Conservation (phyloP, 2,888 invertebrate genomes). For the Peribatodes rhomboidaria region DNA sequence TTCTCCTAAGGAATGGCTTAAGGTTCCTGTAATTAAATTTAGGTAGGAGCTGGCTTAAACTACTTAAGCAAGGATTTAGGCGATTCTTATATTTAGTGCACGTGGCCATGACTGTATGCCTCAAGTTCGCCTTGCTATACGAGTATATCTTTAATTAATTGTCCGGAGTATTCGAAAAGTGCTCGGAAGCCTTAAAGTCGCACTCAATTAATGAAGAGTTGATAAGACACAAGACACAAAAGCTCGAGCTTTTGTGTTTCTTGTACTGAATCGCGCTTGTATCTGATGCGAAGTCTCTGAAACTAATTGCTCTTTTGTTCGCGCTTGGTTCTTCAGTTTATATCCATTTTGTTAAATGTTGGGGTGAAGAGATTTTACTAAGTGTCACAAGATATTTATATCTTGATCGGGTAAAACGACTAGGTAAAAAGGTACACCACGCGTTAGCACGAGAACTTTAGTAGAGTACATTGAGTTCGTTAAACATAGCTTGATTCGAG, state of each 20-base stretch:
- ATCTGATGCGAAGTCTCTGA: slow-evolving; percentile 20
- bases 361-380: slow-evolving; percentile 13
- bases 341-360: slow-evolving; percentile 7
- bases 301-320: slow-evolving; percentile 43
- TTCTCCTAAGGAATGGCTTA: too few relatives aligned
- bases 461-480: too few relatives aligned
- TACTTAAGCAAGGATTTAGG: too few relatives aligned
- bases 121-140: too few relatives aligned
- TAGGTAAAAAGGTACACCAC: neutral
- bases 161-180: too few relatives aligned
- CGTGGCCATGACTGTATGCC: too few relatives aligned
- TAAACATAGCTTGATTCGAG: too few relatives aligned
- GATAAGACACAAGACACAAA: neutral
- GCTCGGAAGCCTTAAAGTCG: too few relatives aligned
- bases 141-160: too few relatives aligned
- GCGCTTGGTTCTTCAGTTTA: slow-evolving; percentile 19
- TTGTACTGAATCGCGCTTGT: slow-evolving; percentile 4
- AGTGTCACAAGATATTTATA: slow-evolving; percentile 10
- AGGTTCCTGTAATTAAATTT: too few relatives aligned
- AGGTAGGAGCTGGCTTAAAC: too few relatives aligned
- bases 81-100: too few relatives aligned
- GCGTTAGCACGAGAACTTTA: neutral
- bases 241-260: slow-evolving; percentile 7
- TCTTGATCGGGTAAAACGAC: neutral
- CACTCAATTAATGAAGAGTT: slow-evolving; percentile 5